Conservation (phyloP, 1,140 invertebrate genomes). For the Dinothrombium tinctorium region DNA sequence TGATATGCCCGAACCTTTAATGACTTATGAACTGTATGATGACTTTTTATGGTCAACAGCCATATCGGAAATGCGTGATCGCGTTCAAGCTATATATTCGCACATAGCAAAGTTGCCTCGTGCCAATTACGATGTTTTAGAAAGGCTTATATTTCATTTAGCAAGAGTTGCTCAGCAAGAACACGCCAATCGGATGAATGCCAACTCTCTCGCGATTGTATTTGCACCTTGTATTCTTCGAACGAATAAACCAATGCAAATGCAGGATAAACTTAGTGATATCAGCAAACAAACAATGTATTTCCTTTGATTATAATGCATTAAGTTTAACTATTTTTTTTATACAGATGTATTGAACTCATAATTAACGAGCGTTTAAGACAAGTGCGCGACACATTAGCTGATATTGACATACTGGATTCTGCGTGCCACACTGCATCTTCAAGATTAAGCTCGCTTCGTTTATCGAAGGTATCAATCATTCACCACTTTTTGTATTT, state of each 20-base stretch:
- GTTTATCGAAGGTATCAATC: constrained; percentile 36
- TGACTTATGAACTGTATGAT: constrained; percentile 81
- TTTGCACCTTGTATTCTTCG: constrained; percentile 81
- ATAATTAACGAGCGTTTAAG: constrained; percentile 53
- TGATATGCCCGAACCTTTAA: constrained; percentile 71
- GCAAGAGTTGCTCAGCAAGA: constrained; percentile 63
- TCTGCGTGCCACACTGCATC: constrained; percentile 48
- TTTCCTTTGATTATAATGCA: constrained; percentile 11
- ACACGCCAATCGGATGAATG: constrained; percentile 70
- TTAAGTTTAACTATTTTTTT: not conserved
- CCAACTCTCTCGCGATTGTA: constrained; percentile 70
- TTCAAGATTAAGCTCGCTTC: constrained; percentile 40
- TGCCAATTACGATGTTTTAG: constrained; percentile 68
- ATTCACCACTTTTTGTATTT: not conserved
- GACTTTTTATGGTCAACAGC: constrained; percentile 61
- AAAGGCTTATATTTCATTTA: constrained; percentile 75
- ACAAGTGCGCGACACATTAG: constrained; percentile 48
- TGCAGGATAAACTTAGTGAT: constrained; percentile 57
- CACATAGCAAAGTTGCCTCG: constrained; percentile 60
- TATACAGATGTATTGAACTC: constrained; percentile 56
- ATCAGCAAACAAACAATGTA: constrained; percentile 25
- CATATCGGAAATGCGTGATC: constrained; percentile 12
- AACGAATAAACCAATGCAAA: constrained; percentile 55
- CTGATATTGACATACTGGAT: constrained; percentile 68
- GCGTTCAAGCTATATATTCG: constrained; percentile 13